Conservation (phyloP, 2,113 vertebrate genomes). For the Peromyscus maniculatus region DNA sequence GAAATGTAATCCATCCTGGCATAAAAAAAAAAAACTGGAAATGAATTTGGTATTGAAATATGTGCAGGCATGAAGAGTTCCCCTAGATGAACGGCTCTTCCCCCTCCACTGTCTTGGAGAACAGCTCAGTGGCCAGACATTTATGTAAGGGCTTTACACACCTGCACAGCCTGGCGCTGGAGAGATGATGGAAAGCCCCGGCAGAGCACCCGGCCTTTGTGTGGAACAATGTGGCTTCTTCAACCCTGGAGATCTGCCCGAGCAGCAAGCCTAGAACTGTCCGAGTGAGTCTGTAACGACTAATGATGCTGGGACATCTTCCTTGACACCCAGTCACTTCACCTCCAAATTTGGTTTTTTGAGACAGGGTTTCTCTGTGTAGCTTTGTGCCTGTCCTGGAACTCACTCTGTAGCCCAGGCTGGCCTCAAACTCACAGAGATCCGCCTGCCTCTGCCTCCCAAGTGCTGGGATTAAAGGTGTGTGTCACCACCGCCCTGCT, state of each 20-base stretch:
- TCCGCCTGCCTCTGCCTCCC: too few species aligned
- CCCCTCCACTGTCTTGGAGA: not conserved
- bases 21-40: constrained; percentile 53
- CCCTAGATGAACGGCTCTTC: not conserved
- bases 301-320: not conserved
- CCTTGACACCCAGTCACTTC: not conserved
- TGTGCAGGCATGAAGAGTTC: constrained; percentile 10
- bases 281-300: not conserved
- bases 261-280: not conserved
- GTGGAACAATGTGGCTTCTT: not conserved
- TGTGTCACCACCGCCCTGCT: too few species aligned
- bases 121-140: not conserved
- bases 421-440: too few species aligned
- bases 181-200: not conserved
- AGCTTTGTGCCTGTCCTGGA: too few species aligned
- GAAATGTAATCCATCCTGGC: constrained; percentile 62
- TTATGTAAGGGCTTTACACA: constrained; percentile 38
- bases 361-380: too few species aligned
- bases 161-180: not conserved
- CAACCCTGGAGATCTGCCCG: not conserved
- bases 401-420: too few species aligned
- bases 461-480: too few species aligned
- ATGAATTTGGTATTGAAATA: constrained; percentile 58
- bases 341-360: too few species aligned
- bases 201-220: not conserved